Base-by-base conservation (phyloP, 2,113 vertebrate genomes). In the Gasterosteus nipponicus region DNA sequence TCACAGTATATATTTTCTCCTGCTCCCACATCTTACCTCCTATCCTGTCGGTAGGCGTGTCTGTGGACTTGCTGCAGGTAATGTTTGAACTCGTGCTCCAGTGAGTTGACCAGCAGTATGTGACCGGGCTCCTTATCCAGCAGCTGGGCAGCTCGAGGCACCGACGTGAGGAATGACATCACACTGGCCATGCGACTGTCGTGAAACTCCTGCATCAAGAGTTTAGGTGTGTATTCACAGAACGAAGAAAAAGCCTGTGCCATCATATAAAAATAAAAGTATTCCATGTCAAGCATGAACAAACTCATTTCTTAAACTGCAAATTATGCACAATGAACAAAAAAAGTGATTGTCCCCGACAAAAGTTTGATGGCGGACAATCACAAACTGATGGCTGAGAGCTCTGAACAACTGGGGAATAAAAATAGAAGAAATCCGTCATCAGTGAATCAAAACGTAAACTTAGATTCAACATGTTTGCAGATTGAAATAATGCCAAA, bases 71-170 rank as follows among this genome's bases (percentile, higher is more conserved):
- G 92, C 66, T 86, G 89, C 15, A 95, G 92, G 88, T 93, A 88
- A 16, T 69, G 91, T 73, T 78, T 94, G 70, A 95, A 89, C 73
- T 95, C 93, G 0, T 94, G 92, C 82, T 95, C 94, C 78, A 95
- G 90, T 35, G 93, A 92, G 89, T 85, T 90, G 42, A 95, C 82
- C 60, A 95, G 76, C 57, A 92, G 76, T 19, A 82, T 57, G 7
- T 93, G 93, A 16, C 67, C 15, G 4, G 92, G 91, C 60, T 94
- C 94, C 33, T 85, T 92, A 62, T 94, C 93, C 80, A 95, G 78
- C 70, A 95, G 92, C 88, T 95, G 94, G 6, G 93, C 54, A 3
- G 95, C 93, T 18, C 94, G 89, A 6, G 95, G 92, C 10, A 94
- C 84, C 0, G 94, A 94, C 0, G 93, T 91, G 77, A 95, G 69